A percentile compares a stretch with the other conserved stretches of the same genome.
phyloP scores from a whole-genome alignment of 1,140 invertebrate genomes.

The Drosophila tani region DNA sequence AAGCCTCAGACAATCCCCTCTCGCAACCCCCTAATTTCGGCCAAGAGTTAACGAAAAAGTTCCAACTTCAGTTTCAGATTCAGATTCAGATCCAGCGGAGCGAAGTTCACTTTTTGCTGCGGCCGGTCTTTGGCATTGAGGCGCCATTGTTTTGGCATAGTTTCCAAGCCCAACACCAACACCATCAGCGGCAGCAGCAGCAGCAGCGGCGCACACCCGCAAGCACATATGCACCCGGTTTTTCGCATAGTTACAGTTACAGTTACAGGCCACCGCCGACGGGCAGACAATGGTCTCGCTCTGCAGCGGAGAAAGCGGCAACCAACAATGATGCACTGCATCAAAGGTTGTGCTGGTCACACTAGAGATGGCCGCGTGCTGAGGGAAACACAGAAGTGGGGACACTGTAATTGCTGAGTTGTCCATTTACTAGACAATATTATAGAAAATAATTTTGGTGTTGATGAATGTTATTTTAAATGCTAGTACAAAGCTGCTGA shows the following conservation, averaged over 20 bases:
- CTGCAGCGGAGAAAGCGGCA: slow-evolving; percentile 53
- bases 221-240: slow-evolving; percentile 57
- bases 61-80: slow-evolving; percentile 37
- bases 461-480: no score
- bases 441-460: neutral
- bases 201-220: slow-evolving; percentile 15
- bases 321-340: slow-evolving; percentile 54
- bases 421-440: neutral
- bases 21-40: neutral
- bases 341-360: slow-evolving; percentile 44
- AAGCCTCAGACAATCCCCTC: slow-evolving; percentile 33
- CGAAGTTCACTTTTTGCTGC: slow-evolving; percentile 45
- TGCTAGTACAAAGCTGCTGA: neutral
- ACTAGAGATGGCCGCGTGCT: slow-evolving; percentile 44
- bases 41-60: slow-evolving; percentile 22
- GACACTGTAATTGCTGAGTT: neutral
- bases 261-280: slow-evolving; percentile 63
- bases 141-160: slow-evolving; percentile 80
- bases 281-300: slow-evolving; percentile 73
- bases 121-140: slow-evolving; percentile 62
- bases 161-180: slow-evolving; percentile 44
- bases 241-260: slow-evolving; percentile 67
- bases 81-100: slow-evolving; percentile 26
- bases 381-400: neutral
- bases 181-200: slow-evolving; percentile 1